Base-by-base conservation (phyloP, 2,888 invertebrate species). In the Campaea margaritaria region DNA sequence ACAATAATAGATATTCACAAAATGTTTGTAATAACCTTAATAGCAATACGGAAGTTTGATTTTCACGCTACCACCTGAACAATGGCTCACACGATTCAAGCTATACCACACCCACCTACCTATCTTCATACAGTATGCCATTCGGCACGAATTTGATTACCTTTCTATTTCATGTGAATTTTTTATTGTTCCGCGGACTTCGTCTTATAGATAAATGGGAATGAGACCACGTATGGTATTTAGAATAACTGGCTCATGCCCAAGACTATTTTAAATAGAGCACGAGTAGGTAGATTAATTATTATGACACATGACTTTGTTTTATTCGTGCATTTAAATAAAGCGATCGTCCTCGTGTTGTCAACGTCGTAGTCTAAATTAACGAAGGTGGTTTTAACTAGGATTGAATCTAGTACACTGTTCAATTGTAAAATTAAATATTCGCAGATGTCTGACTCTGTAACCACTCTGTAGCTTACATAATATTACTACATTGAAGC, bases 271-370 rank as follows among this genome's bases (percentile, higher is more conserved):
- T 81, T 83, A 87, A 86, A 86, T 85, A 82, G 85, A 86, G 75
- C 83, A 79, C 79, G 81, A 79, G 85, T 85, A 85, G 83, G 85
- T 78, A 85, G 82, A 86, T 89, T 85, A 83, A 82, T 86, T 87
- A 86, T 87, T 86, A 86, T 84, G 84, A 85, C 83, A 83, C 78
- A 80, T 78, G 79, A 82, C 79, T n/a, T n/a, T 83, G 80, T 85
- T 82, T 75, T 77, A 80, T 76, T 75, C 74, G 76, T 74, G 77
- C 75, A 74, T 78, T 79, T 75, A 81, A 77, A 83, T 76, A 74
- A 64, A 76, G 69, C 73, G 74, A 81, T 80, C 78, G 76, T 79
- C 76, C 81, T 84, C 82, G 73, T 65, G 71, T 67, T 78, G 79
- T 79, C 79, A 73, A 73, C 79, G 69, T 69, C 48, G 21, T 21